phyloP scores from a whole-genome alignment of 2,888 invertebrate genomes.

The Drosophila ezoana region DNA sequence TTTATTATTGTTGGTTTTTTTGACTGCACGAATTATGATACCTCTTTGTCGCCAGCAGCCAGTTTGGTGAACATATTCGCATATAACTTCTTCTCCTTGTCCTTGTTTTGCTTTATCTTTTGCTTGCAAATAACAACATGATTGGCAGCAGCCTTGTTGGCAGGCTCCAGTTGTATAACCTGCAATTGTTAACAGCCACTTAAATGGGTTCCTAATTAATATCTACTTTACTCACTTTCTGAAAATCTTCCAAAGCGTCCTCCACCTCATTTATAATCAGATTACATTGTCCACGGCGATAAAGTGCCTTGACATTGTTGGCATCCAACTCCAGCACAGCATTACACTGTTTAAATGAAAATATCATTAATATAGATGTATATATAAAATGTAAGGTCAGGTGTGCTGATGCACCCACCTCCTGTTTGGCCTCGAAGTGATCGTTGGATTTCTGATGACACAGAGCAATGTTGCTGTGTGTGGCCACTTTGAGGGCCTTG shows the following conservation, averaged over 20 bases:
- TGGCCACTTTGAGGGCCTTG: slow-evolving; percentile 88
- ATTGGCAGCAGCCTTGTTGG: slow-evolving; percentile 94
- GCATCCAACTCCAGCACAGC: slow-evolving; percentile 91
- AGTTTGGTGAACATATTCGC: slow-evolving; percentile 98
- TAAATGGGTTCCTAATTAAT: background rate
- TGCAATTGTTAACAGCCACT: slow-evolving; percentile 15
- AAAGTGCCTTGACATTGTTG: slow-evolving; percentile 94
- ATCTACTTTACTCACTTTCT: slow-evolving; percentile 82
- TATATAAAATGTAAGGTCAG: too few relatives aligned
- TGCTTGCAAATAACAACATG: slow-evolving; percentile 90
- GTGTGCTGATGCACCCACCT: slow-evolving; percentile 86
- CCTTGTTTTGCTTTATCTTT: slow-evolving; percentile 90
- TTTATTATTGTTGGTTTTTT: too few relatives aligned
- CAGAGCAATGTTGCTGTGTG: slow-evolving; percentile 92
- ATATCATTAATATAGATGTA: background rate
- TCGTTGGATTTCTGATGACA: slow-evolving; percentile 91
- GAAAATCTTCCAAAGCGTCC: slow-evolving; percentile 91
- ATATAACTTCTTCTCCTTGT: slow-evolving; percentile 94
- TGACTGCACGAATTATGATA: slow-evolving; percentile 22
- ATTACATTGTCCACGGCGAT: slow-evolving; percentile 93
- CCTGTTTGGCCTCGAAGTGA: slow-evolving; percentile 89
- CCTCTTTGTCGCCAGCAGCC: slow-evolving; percentile 92
- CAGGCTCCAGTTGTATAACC: slow-evolving; percentile 91
- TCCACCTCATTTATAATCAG: slow-evolving; percentile 91
- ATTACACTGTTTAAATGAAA: slow-evolving; percentile 85